Conservation (phyloP, 1,140 invertebrate genomes). For the Drosophila micromelanica region DNA sequence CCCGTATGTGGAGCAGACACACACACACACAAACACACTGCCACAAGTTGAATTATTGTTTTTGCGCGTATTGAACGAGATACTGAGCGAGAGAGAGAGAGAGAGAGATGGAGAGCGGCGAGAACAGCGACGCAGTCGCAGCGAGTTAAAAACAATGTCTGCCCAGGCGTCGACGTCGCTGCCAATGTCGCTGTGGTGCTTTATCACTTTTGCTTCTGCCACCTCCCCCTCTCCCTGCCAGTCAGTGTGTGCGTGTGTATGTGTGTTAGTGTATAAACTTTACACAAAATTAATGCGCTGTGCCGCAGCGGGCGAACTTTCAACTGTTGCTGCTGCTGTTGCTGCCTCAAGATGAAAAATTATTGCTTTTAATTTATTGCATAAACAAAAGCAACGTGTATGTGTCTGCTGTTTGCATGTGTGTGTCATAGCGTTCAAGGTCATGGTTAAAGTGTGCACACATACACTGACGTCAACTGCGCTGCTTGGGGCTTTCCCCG, state of each 20-base stretch:
- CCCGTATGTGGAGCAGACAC: constrained; percentile 9
- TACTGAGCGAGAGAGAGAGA: neutral
- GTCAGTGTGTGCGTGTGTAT: constrained; percentile 27
- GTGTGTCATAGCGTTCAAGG: constrained; percentile 72
- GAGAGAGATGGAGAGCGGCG: constrained; percentile 2
- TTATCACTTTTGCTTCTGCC: constrained; percentile 60
- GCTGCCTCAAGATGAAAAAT: constrained; percentile 83
- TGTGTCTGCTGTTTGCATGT: constrained; percentile 33
- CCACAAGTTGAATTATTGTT: constrained; percentile 83
- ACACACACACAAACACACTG: constrained; percentile 8
- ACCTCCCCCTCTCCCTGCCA: constrained; percentile 1
- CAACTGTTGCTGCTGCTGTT: constrained; percentile 74
- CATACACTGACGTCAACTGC: constrained; percentile 42
- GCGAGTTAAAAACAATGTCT: constrained; percentile 80
- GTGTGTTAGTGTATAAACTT: constrained; percentile 60
- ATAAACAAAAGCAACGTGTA: constrained; percentile 72
- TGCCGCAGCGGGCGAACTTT: constrained; percentile 82
- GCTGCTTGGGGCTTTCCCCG: constrained; percentile 76
- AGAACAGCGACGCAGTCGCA: constrained; percentile 69
- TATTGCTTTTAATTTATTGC: constrained; percentile 84
- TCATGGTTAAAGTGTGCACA: constrained; percentile 65
- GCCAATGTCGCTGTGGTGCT: constrained; percentile 71
- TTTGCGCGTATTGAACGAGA: constrained; percentile 53
- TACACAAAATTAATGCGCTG: constrained; percentile 80
- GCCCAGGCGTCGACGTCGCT: constrained; percentile 37